Conservation (phyloP, 2,113 vertebrate genomes). For the Myotis yumanensis region DNA sequence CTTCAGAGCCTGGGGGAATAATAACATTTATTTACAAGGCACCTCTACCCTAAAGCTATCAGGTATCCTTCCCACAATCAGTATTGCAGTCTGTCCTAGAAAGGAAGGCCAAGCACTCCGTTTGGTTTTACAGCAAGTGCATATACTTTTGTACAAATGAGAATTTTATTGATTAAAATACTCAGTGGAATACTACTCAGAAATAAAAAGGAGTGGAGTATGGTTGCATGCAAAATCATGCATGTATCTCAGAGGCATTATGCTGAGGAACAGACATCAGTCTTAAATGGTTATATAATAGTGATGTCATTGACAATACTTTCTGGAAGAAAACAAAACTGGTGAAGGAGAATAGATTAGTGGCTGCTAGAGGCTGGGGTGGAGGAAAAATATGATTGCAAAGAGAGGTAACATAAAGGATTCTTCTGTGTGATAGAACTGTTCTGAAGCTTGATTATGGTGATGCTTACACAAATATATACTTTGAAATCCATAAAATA, state of each 20-base stretch:
- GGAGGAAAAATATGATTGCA: background rate
- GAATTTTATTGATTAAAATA: background rate
- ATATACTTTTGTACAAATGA: background rate
- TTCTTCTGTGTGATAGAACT: background rate
- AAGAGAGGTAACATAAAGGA: background rate
- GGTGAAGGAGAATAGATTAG: background rate
- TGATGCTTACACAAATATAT: background rate
- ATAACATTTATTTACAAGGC: conserved; percentile 61
- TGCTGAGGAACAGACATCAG: background rate
- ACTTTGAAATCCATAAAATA: background rate
- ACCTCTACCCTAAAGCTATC: conserved; percentile 40
- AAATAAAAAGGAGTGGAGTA: background rate
- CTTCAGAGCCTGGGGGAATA: conserved; percentile 49
- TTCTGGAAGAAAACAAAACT: background rate
- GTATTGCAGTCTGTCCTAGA: background rate
- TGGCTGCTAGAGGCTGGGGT: background rate
- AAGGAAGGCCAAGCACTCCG: background rate
- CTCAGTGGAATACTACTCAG: background rate
- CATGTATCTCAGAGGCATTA: background rate
- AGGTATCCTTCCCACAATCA: conserved; percentile 7
- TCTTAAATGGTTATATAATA: background rate
- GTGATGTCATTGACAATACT: background rate
- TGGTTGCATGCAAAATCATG: background rate
- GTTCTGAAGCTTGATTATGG: background rate
- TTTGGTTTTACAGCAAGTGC: background rate